Conservation (phyloP, 2,113 vertebrate species). For the Thryonomys swinderianus region DNA sequence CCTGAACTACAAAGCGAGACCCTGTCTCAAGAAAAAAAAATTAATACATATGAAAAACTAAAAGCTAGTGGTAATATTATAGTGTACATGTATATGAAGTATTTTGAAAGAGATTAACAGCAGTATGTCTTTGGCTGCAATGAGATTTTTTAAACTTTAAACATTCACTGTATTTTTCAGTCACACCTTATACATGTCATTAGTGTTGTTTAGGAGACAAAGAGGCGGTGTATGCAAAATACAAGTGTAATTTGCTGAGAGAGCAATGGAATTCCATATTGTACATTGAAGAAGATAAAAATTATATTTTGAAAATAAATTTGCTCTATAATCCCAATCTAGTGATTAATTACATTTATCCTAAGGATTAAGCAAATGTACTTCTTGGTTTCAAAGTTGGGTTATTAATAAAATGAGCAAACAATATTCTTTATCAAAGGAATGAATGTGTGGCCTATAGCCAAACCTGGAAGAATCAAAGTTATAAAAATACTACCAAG, state of each 20-base stretch:
- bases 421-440: not conserved
- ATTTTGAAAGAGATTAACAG: not conserved
- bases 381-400: not conserved
- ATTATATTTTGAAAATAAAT: not conserved
- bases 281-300: not conserved
- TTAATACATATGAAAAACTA: not conserved
- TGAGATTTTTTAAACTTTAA: not conserved
- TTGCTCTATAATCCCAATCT: not conserved
- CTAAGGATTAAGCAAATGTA: not conserved
- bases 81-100: not conserved
- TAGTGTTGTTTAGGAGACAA: not conserved
- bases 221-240: not conserved
- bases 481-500: not conserved
- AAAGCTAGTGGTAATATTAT: not conserved
- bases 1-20: too few relatives aligned
- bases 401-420: not conserved
- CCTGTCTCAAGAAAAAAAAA: not conserved
- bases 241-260: not conserved
- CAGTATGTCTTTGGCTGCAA: not conserved
- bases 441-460: not conserved
- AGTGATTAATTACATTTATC: not conserved
- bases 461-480: not conserved
- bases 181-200: not conserved
- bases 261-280: not conserved
- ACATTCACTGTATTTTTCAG: not conserved